phyloP scores from a whole-genome alignment of 2,888 invertebrate species.

The Tenthredo livida region DNA sequence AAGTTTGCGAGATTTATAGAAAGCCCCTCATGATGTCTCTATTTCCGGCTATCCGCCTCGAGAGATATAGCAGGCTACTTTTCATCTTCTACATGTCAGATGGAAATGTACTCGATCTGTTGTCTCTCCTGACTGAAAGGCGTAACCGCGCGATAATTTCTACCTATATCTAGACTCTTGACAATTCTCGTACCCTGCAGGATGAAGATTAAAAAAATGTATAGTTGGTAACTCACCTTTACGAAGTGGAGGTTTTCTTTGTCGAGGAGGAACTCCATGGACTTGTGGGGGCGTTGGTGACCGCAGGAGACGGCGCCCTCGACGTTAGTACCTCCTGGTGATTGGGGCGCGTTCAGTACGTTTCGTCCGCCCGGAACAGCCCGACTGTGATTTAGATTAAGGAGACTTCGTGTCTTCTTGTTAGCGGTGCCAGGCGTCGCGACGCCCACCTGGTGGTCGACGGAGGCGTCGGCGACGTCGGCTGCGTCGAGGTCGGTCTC shows the following conservation, averaged over 20 bases:
- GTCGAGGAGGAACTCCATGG: conserved; percentile 97
- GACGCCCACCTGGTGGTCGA: conserved; percentile 78
- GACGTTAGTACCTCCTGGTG: conserved; percentile 78
- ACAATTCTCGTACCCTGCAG: too few relatives aligned
- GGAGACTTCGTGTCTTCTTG: conserved; percentile 84
- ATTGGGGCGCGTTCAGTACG: conserved; percentile 63
- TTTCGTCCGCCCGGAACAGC: conserved; percentile 73
- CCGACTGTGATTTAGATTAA: conserved; percentile 80
- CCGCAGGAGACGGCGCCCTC: conserved; percentile 78
- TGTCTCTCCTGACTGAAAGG: background rate
- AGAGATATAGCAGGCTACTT: background rate
- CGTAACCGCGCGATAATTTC: background rate
- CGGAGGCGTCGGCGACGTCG: conserved; percentile 76
- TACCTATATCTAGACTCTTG: background rate
- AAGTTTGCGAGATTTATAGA: background rate
- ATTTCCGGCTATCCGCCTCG: background rate
- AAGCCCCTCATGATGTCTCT: background rate
- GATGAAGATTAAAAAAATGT: background rate
- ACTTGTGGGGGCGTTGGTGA: conserved; percentile 86
- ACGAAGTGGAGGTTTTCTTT: conserved; percentile 93
- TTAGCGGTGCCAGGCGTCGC: conserved; percentile 66
- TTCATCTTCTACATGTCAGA: background rate
- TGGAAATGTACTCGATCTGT: background rate
- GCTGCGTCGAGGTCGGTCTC: conserved; percentile 94
- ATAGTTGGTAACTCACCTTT: conserved; percentile 84